Percentiles rank a stretch among this genome's conserved stretches.
Evolutionary conservation across 2,888 invertebrate species (phyloP).

Genomic region (Athetis lepigone): DNA sequence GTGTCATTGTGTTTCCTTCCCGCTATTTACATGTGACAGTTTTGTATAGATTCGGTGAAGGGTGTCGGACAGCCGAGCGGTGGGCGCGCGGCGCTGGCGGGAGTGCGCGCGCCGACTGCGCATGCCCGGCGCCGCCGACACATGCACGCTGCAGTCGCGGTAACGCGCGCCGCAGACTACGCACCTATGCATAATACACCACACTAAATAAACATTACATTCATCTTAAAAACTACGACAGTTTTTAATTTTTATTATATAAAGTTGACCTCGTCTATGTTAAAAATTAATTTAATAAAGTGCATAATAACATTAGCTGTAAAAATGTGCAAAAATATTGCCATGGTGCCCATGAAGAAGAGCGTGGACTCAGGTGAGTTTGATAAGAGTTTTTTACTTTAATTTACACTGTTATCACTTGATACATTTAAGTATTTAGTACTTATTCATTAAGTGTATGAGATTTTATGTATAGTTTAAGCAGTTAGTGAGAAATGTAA

Average conservation of each 20-base stretch:
- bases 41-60: slow-evolving; percentile 2
- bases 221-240: slow-evolving; percentile 30
- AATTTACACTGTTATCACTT: slow-evolving; percentile 24
- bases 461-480: slow-evolving; percentile 10
- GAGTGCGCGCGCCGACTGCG: slow-evolving; percentile 51
- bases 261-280: slow-evolving; percentile 1
- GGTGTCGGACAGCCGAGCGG: not conserved
- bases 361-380: slow-evolving; percentile 77
- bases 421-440: not conserved
- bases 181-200: slow-evolving; percentile 53
- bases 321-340: slow-evolving; percentile 83
- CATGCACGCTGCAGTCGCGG: slow-evolving; percentile 63
- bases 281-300: slow-evolving; percentile 27
- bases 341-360: slow-evolving; percentile 79
- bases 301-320: slow-evolving; percentile 57
- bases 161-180: slow-evolving; percentile 58
- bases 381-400: slow-evolving; percentile 41
- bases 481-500: not conserved
- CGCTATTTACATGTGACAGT: slow-evolving; percentile 15
- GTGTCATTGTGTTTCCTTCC: slow-evolving; percentile 12
- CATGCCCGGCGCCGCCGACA: slow-evolving; percentile 37
- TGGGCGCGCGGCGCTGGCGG: not conserved
- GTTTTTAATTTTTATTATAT: slow-evolving; percentile 10
- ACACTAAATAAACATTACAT: slow-evolving; percentile 43
- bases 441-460: slow-evolving; percentile 12